Base-by-base conservation (phyloP, 1,140 invertebrate genomes). In the Drosophila nikananu region DNA sequence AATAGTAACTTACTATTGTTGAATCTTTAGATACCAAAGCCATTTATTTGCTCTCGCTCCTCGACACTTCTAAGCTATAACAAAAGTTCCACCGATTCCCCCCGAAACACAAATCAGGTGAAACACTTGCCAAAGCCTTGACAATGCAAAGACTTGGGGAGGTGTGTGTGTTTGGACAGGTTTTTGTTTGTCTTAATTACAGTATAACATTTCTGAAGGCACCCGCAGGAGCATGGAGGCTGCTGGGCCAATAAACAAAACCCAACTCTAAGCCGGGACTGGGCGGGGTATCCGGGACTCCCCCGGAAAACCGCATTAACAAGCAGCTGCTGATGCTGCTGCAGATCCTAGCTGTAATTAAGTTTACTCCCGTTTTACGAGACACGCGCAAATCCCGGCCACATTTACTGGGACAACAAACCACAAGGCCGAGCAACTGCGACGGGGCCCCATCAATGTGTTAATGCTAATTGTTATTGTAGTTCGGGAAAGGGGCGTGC, bases 391-490 rank as follows among this genome's bases (percentile, higher is more conserved):
- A 80, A 77, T 83, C 80, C 64, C 66, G 46, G 55, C 49, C 64
- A 62, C 65, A 80, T 68, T 73, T 51, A 61, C 65, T 86, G 42
- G 66, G 61, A 67, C 55, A 80, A 59, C 66, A 66, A 80, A 63
- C 63, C 64, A 46, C 70, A 70, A 44, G 42, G 44, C 30, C n/a
- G 15, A 23, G 58, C 51, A 52, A 55, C 52, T 48, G 62, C 12
- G 46, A 30, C 15, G 62, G 65, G 51, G 10, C 55, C 46, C 46
- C 59, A 71, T 79, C 76, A 79, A 79, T 81, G 72, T 80, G 65
- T 68, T 89, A 83, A 89, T 89, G 77, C 62, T 84, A 89, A 89
- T 87, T 87, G 81, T 89, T 89, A 87, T 84, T 78, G 84, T 81
- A 71, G 62, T 89, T 83, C 71, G 39, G 44, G 21, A 48, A 48